A percentile compares a stretch with the other conserved stretches of the same genome.
phyloP scores from a whole-genome alignment of 1,140 invertebrate species.

The Rhyacophila brunnea region DNA sequence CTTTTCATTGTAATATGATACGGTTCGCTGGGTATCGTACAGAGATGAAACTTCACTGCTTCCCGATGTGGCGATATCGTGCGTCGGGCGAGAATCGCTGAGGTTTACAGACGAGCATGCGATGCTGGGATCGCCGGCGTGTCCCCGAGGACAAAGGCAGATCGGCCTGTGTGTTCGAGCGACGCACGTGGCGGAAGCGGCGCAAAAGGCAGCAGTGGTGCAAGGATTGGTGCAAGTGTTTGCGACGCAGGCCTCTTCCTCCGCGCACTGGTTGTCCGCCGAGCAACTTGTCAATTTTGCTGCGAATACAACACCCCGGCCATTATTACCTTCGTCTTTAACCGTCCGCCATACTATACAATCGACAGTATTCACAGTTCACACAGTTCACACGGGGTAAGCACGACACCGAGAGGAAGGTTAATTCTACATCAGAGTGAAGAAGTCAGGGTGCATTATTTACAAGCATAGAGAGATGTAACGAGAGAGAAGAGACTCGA shows the following conservation, averaged over 20 bases:
- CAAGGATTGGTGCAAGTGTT: slow-evolving; percentile 68
- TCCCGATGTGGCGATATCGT: slow-evolving; percentile 1
- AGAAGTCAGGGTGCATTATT: slow-evolving; percentile 25
- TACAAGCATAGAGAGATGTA: slow-evolving; percentile 30
- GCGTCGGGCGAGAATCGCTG: not conserved
- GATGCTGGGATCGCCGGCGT: slow-evolving; percentile 37
- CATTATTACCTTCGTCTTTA: slow-evolving; percentile 38
- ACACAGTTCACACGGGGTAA: slow-evolving; percentile 14
- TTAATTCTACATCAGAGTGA: slow-evolving; percentile 22
- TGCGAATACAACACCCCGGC: slow-evolving; percentile 53
- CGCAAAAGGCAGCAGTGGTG: slow-evolving; percentile 61
- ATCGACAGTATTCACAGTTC: slow-evolving; percentile 15
- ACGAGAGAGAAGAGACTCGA: slow-evolving; percentile 34
- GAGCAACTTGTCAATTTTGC: slow-evolving; percentile 48
- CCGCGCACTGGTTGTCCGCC: slow-evolving; percentile 64
- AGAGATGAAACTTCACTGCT: not conserved
- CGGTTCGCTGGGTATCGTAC: not conserved
- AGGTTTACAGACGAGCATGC: no score
- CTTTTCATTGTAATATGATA: no score
- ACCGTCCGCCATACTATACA: slow-evolving; percentile 6
- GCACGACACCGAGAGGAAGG: slow-evolving; percentile 32
- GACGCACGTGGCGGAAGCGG: slow-evolving; percentile 31
- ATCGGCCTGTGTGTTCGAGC: slow-evolving; percentile 50
- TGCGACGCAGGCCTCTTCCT: slow-evolving; percentile 62
- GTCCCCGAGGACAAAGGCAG: slow-evolving; percentile 46